Base-by-base conservation (phyloP, 2,797 vertebrate genomes). In the Poecilia velifera region DNA sequence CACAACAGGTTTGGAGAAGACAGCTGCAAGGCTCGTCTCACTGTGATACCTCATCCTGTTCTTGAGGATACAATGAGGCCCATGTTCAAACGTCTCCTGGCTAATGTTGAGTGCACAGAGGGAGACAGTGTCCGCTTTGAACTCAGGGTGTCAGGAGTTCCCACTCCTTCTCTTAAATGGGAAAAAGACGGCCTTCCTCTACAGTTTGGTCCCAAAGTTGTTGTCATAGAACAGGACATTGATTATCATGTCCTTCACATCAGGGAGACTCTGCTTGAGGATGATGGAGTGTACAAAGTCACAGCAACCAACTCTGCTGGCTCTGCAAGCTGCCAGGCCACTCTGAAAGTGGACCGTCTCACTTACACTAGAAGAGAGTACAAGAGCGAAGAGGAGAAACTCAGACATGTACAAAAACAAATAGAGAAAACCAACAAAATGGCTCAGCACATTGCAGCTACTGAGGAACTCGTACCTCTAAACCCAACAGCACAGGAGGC, bases 381-480 rank as follows among this genome's bases (percentile, higher is more conserved):
- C 84, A 97, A 97, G 94, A 97, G 92, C 16, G 95, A 97, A 82
- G 98, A 98, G 86, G 98, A 99, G 64, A 96, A 96, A 7, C 93
- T 96, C 79, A 95, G 91, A 72, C 96, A 97, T 0, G 94, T 99
- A 49, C 96, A 96, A 90, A 98, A 95, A 86, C 98, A 98, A 93
- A 99, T 99, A 78, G 97, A 99, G 87, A 99, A 99, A 93, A 99
- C 98, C 0, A 94, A 98, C 83, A 97, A 98, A 94, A 97, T 99
- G 97, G 98, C 98, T 86, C 96, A 97, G 94, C 96, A 96, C 34
- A 97, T 99, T 82, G 97, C 96, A 78, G 96, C 96, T 34, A 96
- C 93, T 28, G 98, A 98, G 91, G 93, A 96, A 64, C 77, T 91
- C 12, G 95, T 97, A 85, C 92, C 97, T 31, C 87, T 99, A 36